Evolutionary conservation across 1,140 invertebrate species (phyloP), one percentile per base, ranked within the genome.

Genomic region (Lethrus apterus): DNA sequence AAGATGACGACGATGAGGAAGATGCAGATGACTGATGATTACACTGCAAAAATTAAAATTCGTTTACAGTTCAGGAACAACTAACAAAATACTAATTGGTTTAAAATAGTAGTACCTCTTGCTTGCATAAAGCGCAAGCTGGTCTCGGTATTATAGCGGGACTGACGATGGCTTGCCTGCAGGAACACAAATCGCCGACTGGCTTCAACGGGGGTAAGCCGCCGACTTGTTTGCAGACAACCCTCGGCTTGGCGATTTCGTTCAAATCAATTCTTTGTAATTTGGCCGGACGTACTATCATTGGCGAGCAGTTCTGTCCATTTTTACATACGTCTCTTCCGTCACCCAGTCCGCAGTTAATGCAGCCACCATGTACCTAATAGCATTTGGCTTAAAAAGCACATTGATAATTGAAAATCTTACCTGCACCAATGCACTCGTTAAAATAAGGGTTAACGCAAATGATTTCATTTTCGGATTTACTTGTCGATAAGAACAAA

Each of bases 121-220:
- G 19, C 13, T 10, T 14, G 31, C 44, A 55, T 2, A 43, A 14
- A 7, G 19, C 4, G 32, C 56, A 58, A 3, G 43, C 40, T 42
- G 56, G 58, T 36, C 50, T 51, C 10, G 58, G 58, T 3, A 60
- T 46, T 3, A 50, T 15, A 5, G 58, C 58, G 7, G 58, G 58
- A 21, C 42, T 51, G 1, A 60, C 58, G 19, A 58, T 50, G 8
- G 48, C 44, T 11, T 48, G 49, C 14, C 46, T 49, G 43, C 56
- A 58, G 14, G 43, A 54, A 36, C 58, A 60, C 10, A 57, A 51
- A 21, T 57, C 56, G n/a, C 50, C 50, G 13, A 55, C 21, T 13
- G 58, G 58, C 31, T 30, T 43, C 13, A 60, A 45, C 2, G 45
- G n/a, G 14, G 38, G 40, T 1, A 52, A 11, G 18, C 35, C 26